Percentiles rank a stretch among this genome's conserved stretches.
Evolutionary conservation across 2,113 vertebrate genomes (phyloP).

Genomic region (Platysteira castanea): DNA sequence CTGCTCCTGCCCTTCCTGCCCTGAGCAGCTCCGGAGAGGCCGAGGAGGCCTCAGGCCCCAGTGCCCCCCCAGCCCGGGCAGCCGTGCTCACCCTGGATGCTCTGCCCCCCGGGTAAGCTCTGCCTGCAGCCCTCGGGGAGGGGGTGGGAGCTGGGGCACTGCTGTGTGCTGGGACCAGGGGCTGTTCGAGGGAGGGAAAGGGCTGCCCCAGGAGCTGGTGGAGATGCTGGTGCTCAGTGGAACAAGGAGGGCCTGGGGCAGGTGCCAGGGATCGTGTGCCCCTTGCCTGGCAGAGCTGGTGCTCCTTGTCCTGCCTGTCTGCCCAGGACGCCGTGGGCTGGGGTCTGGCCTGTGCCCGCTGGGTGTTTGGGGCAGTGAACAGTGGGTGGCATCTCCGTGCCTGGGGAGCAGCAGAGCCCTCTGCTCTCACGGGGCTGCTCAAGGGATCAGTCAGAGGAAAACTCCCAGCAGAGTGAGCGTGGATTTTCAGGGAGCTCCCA

Average conservation of each 20-base stretch:
- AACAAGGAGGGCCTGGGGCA: background rate
- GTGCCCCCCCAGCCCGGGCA: conserved; percentile 48
- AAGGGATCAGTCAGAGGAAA: background rate
- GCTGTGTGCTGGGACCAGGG: background rate
- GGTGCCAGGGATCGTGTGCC: background rate
- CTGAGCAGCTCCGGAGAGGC: conserved; percentile 38
- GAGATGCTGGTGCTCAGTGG: background rate
- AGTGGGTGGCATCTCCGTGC: background rate
- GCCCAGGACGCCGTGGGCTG: rapidly evolving
- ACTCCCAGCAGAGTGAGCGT: rapidly evolving
- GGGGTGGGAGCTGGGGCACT: background rate
- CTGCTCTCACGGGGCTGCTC: background rate
- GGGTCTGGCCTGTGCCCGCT: rapidly evolving
- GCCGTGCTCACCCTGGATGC: conserved; percentile 70
- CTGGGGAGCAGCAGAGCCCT: background rate
- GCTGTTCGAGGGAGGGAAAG: background rate
- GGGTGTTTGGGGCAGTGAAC: background rate
- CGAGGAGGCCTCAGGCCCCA: conserved; percentile 28
- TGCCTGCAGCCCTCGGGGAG: background rate
- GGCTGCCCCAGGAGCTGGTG: background rate
- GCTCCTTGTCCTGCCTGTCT: background rate
- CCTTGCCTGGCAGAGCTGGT: background rate
- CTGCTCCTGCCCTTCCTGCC: conserved; percentile 32
- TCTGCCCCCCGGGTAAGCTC: conserved; percentile 85
- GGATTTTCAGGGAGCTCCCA: background rate